phyloP scores from a whole-genome alignment of 2,113 vertebrate species.

The Epinephelus fuscoguttatus region DNA sequence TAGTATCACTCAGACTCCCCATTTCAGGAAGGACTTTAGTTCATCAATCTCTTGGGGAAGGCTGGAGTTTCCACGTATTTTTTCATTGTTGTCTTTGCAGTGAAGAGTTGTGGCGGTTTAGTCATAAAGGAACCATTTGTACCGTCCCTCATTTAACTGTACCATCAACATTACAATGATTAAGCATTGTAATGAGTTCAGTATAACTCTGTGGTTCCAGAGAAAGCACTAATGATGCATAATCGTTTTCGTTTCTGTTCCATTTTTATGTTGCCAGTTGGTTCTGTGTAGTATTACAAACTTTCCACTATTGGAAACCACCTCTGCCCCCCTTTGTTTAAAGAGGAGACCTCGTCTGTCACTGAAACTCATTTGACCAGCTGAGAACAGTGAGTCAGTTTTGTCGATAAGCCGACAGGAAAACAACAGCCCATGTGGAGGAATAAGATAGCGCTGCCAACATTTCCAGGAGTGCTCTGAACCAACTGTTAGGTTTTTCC shows the following conservation, averaged over 20 bases:
- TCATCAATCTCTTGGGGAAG: conserved; percentile 17
- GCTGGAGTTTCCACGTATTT: conserved; percentile 44
- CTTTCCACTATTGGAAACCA: conserved; percentile 70
- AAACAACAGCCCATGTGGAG: conserved; percentile 77
- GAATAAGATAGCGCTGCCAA: conserved; percentile 77
- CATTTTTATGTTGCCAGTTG: conserved; percentile 28
- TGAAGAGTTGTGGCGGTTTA: not conserved
- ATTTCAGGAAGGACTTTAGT: conserved; percentile 50
- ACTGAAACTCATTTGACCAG: conserved; percentile 68
- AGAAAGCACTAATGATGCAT: conserved; percentile 8
- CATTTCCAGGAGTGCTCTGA: conserved; percentile 70
- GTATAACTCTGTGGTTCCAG: not conserved
- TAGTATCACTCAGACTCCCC: conserved; percentile 10
- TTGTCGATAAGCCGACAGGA: conserved; percentile 77
- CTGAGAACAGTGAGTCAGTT: conserved; percentile 74
- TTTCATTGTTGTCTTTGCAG: conserved; percentile 14
- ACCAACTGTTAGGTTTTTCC: conserved; percentile 39
- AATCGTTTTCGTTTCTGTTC: conserved; percentile 9
- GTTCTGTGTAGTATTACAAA: conserved; percentile 37
- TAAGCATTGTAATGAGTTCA: conserved; percentile 1
- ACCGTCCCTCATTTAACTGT: conserved; percentile 4
- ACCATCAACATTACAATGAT: not conserved
- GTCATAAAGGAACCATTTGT: conserved; percentile 40
- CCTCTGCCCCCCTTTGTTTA: conserved; percentile 68
- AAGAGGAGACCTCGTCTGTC: conserved; percentile 74